A percentile compares a stretch with the other conserved stretches of the same genome.
Evolutionary conservation across 2,888 invertebrate genomes (phyloP).

Genomic region (Tetranychus piercei): DNA sequence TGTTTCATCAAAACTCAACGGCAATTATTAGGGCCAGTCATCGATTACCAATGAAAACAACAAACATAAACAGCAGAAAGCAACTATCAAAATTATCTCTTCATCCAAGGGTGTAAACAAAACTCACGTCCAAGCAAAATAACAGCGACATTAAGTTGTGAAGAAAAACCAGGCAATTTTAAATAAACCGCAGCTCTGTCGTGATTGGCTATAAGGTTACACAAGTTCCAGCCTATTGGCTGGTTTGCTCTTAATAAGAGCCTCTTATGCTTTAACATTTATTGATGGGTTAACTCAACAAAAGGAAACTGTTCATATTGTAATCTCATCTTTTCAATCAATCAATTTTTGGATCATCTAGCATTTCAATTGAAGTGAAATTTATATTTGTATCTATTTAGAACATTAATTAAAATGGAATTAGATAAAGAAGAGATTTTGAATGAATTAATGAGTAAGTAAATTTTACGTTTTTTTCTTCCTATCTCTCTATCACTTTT

Average conservation of each 20-base stretch:
- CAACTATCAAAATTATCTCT: too few relatives aligned
- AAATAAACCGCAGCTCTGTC: background rate
- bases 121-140: too few relatives aligned
- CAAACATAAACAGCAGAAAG: too few relatives aligned
- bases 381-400: background rate
- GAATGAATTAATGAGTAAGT: constrained; percentile 20
- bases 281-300: too few relatives aligned
- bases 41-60: too few relatives aligned
- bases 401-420: constrained; percentile 12
- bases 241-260: background rate
- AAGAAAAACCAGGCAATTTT: background rate
- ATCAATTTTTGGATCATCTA: background rate
- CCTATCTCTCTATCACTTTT: background rate
- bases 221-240: background rate
- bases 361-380: background rate
- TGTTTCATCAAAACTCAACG: too few relatives aligned
- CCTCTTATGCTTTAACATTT: background rate
- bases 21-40: too few relatives aligned
- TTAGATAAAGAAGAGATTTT: constrained; percentile 19
- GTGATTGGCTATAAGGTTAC: background rate
- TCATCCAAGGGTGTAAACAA: too few relatives aligned
- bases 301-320: too few relatives aligned
- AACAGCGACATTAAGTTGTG: too few relatives aligned
- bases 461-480: background rate
- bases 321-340: background rate